These are phyloP conservation scores for Periplaneta americana DNA, from an alignment of 1,140 invertebrate species.

Conservation along the genomic window DNA sequence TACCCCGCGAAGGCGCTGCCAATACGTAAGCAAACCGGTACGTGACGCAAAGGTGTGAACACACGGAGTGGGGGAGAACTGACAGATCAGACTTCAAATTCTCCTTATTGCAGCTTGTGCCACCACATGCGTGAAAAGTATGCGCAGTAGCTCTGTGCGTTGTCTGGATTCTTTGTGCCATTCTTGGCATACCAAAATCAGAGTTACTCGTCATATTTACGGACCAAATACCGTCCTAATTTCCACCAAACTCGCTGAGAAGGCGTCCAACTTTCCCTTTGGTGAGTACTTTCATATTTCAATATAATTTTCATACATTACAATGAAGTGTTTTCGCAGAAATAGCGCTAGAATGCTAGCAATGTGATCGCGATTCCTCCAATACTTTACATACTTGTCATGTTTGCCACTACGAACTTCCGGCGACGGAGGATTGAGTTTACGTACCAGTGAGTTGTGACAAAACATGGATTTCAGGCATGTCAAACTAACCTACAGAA, in stretches of 20 bases:
- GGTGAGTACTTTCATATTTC: constrained; percentile 50
- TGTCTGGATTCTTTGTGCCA: constrained; percentile 92
- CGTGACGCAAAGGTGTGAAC: constrained; percentile 4
- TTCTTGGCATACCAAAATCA: constrained; percentile 89
- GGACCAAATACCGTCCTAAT: constrained; percentile 60
- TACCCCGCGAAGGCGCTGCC: background rate
- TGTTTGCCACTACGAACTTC: constrained; percentile 54
- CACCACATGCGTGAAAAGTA: constrained; percentile 68
- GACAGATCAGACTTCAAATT: constrained; percentile 28
- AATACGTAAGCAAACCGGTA: constrained; percentile 10
- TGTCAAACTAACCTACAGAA: constrained; percentile 9
- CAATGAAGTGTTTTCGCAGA: constrained; percentile 30
- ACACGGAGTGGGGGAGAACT: constrained; percentile 19
- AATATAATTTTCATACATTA: constrained; percentile 23
- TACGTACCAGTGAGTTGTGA: constrained; percentile 12
- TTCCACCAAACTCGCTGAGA: constrained; percentile 46
- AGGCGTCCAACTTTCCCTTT: constrained; percentile 52
- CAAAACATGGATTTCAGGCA: constrained; percentile 12
- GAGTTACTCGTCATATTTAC: constrained; percentile 72
- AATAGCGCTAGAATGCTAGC: constrained; percentile 59
- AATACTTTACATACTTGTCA: constrained; percentile 76
- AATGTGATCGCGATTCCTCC: constrained; percentile 67
- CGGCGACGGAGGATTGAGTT: constrained; percentile 34
- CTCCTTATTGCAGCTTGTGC: constrained; percentile 58
- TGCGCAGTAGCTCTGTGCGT: constrained; percentile 80